Evolutionary conservation across 2,113 vertebrate species (phyloP).

Genomic region (Hemibagrus wyckioides): DNA sequence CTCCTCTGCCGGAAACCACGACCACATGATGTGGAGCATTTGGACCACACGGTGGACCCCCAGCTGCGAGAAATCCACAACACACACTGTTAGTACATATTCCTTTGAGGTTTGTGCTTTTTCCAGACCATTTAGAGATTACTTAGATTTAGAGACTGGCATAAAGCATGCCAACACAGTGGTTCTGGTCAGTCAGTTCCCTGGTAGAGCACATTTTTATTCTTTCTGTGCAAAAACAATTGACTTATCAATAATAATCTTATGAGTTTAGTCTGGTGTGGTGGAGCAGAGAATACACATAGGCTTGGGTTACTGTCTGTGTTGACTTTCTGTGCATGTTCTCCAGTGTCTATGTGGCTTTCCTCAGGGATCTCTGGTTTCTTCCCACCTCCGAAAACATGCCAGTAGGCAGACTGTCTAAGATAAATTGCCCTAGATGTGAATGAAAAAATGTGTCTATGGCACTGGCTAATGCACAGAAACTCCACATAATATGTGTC

Average conservation of each 20-base stretch:
- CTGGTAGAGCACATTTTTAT: background rate
- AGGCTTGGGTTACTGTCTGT: background rate
- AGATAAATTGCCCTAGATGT: background rate
- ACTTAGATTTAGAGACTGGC: background rate
- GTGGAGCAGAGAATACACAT: background rate
- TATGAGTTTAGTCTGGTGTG: background rate
- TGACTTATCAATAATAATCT: background rate
- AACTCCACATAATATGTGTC: background rate
- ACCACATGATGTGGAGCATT: constrained; percentile 81
- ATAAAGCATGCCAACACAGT: background rate
- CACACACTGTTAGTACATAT: background rate
- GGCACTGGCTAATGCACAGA: background rate
- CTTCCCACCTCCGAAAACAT: background rate
- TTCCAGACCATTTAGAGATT: background rate
- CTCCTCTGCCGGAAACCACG: constrained; percentile 73
- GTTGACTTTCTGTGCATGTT: background rate
- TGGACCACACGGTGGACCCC: constrained; percentile 74
- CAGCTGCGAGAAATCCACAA: constrained; percentile 70
- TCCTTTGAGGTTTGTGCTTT: background rate
- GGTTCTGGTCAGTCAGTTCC: background rate
- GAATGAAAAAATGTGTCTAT: background rate
- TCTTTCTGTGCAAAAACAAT: background rate
- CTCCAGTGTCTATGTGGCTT: background rate
- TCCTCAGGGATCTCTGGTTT: background rate
- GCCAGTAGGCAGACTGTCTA: background rate